Evolutionary conservation across 2,113 vertebrate species (phyloP).

Genomic region (Protomyctophum bolini): DNA sequence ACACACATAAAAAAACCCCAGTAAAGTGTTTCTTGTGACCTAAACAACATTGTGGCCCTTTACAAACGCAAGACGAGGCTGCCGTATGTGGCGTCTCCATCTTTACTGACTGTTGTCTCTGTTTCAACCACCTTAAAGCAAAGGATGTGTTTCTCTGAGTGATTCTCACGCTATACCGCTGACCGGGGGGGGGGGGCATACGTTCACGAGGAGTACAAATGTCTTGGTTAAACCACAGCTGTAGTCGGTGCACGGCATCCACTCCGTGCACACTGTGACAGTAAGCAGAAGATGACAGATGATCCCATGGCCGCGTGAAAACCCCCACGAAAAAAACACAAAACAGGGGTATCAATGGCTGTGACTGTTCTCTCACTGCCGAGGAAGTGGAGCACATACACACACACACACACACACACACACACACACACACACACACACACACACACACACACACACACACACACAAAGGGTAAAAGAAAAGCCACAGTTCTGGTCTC

Average conservation of each 20-base stretch:
- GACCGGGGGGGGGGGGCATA: no score
- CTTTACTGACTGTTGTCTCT: neutral
- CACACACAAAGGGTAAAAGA: slow-evolving; percentile 54
- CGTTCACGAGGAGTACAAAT: no score
- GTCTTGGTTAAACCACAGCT: slow-evolving; percentile 7
- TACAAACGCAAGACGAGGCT: no score
- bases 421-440: no score
- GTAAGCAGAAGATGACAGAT: slow-evolving; percentile 7
- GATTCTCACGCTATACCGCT: no score
- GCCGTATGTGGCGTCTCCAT: neutral
- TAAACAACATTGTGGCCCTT: no score
- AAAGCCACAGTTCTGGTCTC: slow-evolving; percentile 49
- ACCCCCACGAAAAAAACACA: slow-evolving; percentile 29
- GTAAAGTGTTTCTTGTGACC: no score
- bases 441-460: no score
- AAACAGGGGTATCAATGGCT: slow-evolving; percentile 31
- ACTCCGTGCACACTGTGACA: neutral
- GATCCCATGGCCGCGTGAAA: slow-evolving; percentile 28
- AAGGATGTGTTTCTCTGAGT: neutral
- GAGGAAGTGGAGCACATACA: slow-evolving; percentile 57
- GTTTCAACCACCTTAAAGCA: neutral
- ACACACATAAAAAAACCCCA: no score
- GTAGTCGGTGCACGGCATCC: slow-evolving; percentile 17
- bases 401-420: no score
- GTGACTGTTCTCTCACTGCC: slow-evolving; percentile 33